Evolutionary conservation across 2,113 vertebrate genomes (phyloP), one percentile per base, ranked within the genome.

Genomic region (Amphiprion ocellaris): DNA sequence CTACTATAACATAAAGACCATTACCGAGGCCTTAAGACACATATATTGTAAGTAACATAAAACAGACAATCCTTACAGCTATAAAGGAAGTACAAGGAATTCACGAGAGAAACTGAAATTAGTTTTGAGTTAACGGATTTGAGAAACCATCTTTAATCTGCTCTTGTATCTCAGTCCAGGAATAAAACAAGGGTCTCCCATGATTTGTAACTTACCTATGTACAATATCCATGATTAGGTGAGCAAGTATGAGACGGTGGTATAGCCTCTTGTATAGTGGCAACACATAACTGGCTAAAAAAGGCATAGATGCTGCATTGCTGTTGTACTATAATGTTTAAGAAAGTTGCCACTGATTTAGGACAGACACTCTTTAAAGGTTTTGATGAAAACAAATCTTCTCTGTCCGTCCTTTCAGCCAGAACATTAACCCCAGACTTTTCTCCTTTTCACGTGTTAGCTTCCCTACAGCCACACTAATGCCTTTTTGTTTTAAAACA

Each of bases 101-200:
- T 73, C 14, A 28, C 7, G 16, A 69, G 46, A 12, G n/a, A 26
- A 80, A 41, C 37, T 12, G 10, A 59, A 28, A 76, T 66, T 81
- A 53, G 10, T 53, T 67, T 6, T 62, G 33, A 60, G 8, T 66
- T 64, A 55, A 65, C 21, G 33, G 50, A 72, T 79, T 58, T 50
- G 2, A 37, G 23, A 3, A 55, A 12, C 9, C 26, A n/a, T 44
- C 59, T 60, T 46, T 23, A 11, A 9, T 21, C 33, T 14, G 4
- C 41, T 14, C 1, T 15, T 44, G 3, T 15, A 4, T 14, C 12
- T 4, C 14, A 4, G 41, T 44, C 41, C 3, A 44, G 41, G 41
- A 44, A 52, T 1, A 15, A 14, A 62, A 49, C 1, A 15, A n/a
- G 56, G 23, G 14, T 65, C 46, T 60, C 24, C 24, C 46, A 28